Percentiles rank a stretch among this genome's conserved stretches.
These are phyloP conservation scores for Chaetodon trifascialis DNA, from an alignment of 2,113 vertebrate genomes.

Conservation along the genomic window DNA sequence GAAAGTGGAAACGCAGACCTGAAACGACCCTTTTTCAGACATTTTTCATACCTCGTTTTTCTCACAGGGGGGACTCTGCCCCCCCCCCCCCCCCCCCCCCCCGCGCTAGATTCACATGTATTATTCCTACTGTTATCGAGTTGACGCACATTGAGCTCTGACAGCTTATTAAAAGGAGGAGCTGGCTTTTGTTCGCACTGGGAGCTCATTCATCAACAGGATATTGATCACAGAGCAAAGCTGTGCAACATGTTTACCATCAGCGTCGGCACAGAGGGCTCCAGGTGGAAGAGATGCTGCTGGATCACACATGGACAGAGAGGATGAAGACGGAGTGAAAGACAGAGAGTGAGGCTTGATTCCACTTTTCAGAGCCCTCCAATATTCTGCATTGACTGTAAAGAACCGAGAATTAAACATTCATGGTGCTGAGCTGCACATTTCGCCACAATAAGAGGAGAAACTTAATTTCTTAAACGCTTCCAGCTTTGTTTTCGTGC, in stretches of 20 bases:
- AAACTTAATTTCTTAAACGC: not conserved
- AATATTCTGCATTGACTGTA: not conserved
- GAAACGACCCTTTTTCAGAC: not conserved
- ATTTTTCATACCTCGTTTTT: not conserved
- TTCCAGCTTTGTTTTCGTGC: not conserved
- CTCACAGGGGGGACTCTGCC: not conserved
- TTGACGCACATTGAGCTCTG: not conserved
- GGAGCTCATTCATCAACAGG: constrained; percentile 13
- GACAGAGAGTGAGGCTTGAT: not conserved
- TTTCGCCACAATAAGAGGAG: not conserved
- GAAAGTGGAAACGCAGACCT: not conserved
- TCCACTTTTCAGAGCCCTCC: not conserved
- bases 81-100: too few relatives aligned
- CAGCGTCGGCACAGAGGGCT: not conserved
- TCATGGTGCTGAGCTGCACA: not conserved
- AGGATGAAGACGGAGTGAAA: not conserved
- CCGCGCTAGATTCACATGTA: not conserved
- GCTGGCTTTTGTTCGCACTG: not conserved
- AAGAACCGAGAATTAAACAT: not conserved
- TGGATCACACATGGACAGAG: not conserved
- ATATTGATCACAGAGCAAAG: constrained; percentile 1
- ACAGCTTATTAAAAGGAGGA: constrained; percentile 25
- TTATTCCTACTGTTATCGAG: not conserved
- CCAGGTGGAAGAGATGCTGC: not conserved
- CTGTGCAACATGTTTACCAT: not conserved